A percentile compares a stretch with the other conserved stretches of the same genome.
These are phyloP conservation scores for Pocota personata DNA, from an alignment of 2,888 invertebrate genomes.

Conservation along the genomic window DNA sequence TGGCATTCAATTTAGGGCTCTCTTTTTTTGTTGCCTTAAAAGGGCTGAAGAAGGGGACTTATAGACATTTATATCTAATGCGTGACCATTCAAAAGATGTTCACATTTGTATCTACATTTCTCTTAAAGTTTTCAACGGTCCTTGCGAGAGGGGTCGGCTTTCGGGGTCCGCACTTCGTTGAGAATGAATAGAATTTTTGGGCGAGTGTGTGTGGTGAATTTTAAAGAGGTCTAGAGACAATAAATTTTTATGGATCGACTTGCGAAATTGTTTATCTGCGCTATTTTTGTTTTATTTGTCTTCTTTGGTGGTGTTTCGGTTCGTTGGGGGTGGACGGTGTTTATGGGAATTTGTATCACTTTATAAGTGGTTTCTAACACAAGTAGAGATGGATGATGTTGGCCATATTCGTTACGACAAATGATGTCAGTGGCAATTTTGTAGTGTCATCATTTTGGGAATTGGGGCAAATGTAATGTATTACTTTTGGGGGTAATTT, in stretches of 20 bases:
- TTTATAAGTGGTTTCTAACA: conserved; percentile 30
- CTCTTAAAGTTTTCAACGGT: conserved; percentile 1
- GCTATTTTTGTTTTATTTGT: neutral
- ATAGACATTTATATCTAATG: conserved; percentile 35
- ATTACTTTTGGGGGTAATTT: conserved; percentile 42
- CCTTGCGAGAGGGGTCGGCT: neutral
- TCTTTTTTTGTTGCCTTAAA: neutral
- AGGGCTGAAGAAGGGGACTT: neutral
- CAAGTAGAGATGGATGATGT: neutral
- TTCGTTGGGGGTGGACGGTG: neutral
- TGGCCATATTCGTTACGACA: neutral
- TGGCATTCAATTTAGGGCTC: conserved; percentile 34
- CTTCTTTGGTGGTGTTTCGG: neutral
- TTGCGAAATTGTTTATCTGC: conserved; percentile 50
- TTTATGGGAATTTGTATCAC: conserved; percentile 32
- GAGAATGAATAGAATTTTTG: neutral
- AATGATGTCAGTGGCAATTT: conserved; percentile 48
- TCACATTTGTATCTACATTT: conserved; percentile 25
- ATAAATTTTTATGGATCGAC: conserved; percentile 48
- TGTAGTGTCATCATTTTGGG: conserved; percentile 57
- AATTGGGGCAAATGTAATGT: conserved; percentile 56
- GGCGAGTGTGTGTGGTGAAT: conserved; percentile 47
- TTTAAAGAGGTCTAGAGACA: conserved; percentile 34
- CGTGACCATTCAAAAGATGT: conserved; percentile 34
- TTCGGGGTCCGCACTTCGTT: neutral